Evolutionary conservation across 2,888 invertebrate species (phyloP).

Genomic region (Tuta absoluta): DNA sequence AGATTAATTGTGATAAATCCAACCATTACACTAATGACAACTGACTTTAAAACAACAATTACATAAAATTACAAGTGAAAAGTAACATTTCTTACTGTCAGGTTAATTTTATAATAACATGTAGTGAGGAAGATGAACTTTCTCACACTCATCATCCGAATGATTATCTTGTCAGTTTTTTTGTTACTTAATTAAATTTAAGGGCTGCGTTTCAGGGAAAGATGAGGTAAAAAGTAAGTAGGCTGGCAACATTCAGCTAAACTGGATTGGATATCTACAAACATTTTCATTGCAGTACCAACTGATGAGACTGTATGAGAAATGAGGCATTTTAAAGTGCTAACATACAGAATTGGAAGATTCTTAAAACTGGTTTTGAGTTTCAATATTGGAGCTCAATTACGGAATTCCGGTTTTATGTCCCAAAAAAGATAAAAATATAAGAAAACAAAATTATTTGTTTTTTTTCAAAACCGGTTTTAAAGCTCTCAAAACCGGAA

Average conservation of each 20-base stretch:
- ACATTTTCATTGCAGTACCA: no score
- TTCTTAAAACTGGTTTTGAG: no score
- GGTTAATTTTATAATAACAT: constrained; percentile 7
- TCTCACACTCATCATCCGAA: constrained; percentile 21
- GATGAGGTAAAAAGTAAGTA: background rate
- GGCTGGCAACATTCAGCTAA: background rate
- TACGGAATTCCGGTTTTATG: no score
- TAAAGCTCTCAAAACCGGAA: no score
- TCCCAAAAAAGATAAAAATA: no score
- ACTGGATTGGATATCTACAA: background rate
- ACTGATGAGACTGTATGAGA: no score
- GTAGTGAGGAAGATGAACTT: constrained; percentile 12
- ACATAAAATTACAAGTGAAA: constrained; percentile 16
- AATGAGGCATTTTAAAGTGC: no score
- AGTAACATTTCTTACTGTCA: background rate
- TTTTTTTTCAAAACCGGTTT: no score
- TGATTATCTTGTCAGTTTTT: constrained; percentile 27
- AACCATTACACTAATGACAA: background rate
- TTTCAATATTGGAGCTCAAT: no score
- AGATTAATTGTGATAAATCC: background rate
- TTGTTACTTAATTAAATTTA: constrained; percentile 16
- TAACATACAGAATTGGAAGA: no score
- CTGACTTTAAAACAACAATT: constrained; percentile 12
- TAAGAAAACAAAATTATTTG: no score
- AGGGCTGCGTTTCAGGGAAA: constrained; percentile 1